Evolutionary conservation across 2,113 vertebrate genomes (phyloP).

Genomic region (human): DNA sequence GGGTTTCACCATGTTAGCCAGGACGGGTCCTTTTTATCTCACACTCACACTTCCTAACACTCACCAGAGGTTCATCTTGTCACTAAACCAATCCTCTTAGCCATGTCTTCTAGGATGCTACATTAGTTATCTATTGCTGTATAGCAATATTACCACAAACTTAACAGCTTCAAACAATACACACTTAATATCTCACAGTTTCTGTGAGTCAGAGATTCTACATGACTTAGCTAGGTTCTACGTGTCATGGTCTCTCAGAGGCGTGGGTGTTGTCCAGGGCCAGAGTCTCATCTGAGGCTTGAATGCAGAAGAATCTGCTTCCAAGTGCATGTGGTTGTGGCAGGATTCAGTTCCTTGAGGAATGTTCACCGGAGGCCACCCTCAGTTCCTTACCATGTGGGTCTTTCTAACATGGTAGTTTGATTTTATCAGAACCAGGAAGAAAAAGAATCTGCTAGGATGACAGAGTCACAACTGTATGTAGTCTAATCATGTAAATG

Average conservation of each 20-base stretch:
- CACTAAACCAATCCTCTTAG: not conserved
- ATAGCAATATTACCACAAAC: not conserved
- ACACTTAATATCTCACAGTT: not conserved
- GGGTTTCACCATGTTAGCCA: no score
- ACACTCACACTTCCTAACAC: not conserved
- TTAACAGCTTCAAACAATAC: not conserved
- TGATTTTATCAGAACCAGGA: conserved; percentile 12
- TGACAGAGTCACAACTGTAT: not conserved
- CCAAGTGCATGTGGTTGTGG: not conserved
- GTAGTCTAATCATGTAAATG: not conserved
- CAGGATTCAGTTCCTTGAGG: not conserved
- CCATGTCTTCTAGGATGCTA: not conserved
- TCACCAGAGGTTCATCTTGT: not conserved
- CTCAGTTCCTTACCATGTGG: not conserved
- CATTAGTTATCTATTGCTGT: conserved; percentile 8
- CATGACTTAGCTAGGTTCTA: not conserved
- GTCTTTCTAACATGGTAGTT: not conserved
- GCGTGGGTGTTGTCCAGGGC: not conserved
- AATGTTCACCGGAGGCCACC: not conserved
- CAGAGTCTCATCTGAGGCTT: not conserved
- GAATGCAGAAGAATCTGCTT: not conserved
- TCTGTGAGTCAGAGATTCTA: not conserved
- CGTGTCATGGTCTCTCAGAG: not conserved
- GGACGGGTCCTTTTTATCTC: not conserved
- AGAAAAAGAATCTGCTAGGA: not conserved